Evolutionary conservation across 1,140 invertebrate species (phyloP), one percentile per base, ranked within the genome.

Genomic region (Drosophila ficusphila): DNA sequence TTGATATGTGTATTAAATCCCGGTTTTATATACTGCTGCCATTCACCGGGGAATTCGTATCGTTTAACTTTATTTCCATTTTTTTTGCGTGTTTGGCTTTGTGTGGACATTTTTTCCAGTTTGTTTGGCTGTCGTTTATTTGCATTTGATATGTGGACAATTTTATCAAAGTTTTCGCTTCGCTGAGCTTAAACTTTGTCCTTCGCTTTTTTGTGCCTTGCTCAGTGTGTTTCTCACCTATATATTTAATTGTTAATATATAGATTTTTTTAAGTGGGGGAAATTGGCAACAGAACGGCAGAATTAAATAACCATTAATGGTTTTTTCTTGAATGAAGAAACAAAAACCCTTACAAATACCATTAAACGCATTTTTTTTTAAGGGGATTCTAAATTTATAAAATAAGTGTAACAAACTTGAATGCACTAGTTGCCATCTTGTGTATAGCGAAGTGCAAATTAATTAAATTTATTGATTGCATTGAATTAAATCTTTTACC

Each of bases 141-240:
- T 48, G 21, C 65, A 25, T 53, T 44, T 46, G 38, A 52, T 44
- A 56, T 56, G 64, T 57, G 52, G n/a, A 47, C 33, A 23, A 34
- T 34, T 36, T 78, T 78, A 78, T 81, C 77, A 39, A 60, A 58
- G 42, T 42, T 81, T 71, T 71, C 77, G 47, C 60, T 71, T 79
- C 42, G 39, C 34, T 81, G 77, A 39, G 54, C 44, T 52, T 38
- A 31, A 33, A 33, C 34, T 54, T 48, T 36, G 7, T 46, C 18
- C 49, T 21, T 31, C 18, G 18, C 9, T 36, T 2, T 29, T 48
- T 21, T 14, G 7, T 19, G 3, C 1, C 25, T 19, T 14, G 2
- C 12, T 34, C 39, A 4, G 11, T 29, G 31, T 61, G 25, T 58
- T 67, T 57, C 29, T 29, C 47, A 34, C 38, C 53, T 47, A 23